Percentiles rank a stretch among this genome's conserved stretches.
phyloP scores from a whole-genome alignment of 2,888 invertebrate species.

The Scaeva pyrastri region DNA sequence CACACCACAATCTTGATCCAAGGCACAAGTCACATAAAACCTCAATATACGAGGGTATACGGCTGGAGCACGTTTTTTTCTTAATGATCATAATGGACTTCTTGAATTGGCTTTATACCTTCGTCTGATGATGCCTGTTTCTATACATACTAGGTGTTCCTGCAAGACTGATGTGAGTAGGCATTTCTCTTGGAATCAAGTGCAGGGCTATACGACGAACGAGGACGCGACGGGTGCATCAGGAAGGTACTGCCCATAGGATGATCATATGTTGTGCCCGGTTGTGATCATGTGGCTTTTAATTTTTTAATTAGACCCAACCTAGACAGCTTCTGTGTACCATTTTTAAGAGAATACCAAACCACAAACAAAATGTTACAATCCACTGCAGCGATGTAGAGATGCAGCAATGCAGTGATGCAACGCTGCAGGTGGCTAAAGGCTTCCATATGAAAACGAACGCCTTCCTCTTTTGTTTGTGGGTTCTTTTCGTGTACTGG shows the following conservation, averaged over 20 bases:
- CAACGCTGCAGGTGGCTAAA: conserved; percentile 29
- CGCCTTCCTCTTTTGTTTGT: conserved; percentile 31
- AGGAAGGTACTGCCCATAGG: conserved; percentile 28
- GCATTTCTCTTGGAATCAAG: conserved; percentile 45
- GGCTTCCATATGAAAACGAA: conserved; percentile 21
- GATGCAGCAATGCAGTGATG: too few relatives aligned
- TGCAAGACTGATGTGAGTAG: neutral
- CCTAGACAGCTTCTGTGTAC: conserved; percentile 16
- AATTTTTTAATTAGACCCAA: conserved; percentile 70
- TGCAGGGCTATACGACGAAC: too few relatives aligned
- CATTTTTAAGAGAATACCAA: neutral
- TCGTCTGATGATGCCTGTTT: too few relatives aligned
- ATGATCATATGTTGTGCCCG: conserved; percentile 38
- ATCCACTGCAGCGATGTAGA: too few relatives aligned
- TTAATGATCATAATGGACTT: conserved; percentile 73
- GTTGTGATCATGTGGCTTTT: conserved; percentile 60
- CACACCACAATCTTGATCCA: conserved; percentile 48
- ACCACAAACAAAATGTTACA: neutral
- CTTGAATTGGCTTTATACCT: conserved; percentile 56
- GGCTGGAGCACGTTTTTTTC: conserved; percentile 47
- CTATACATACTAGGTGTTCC: neutral
- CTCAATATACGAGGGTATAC: too few relatives aligned
- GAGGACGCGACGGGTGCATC: too few relatives aligned
- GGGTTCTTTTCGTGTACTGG: conserved; percentile 23
- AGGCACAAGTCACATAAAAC: conserved; percentile 32